Evolutionary conservation across 2,113 vertebrate genomes (phyloP).

Genomic region (Lycocorax pyrrhopterus): DNA sequence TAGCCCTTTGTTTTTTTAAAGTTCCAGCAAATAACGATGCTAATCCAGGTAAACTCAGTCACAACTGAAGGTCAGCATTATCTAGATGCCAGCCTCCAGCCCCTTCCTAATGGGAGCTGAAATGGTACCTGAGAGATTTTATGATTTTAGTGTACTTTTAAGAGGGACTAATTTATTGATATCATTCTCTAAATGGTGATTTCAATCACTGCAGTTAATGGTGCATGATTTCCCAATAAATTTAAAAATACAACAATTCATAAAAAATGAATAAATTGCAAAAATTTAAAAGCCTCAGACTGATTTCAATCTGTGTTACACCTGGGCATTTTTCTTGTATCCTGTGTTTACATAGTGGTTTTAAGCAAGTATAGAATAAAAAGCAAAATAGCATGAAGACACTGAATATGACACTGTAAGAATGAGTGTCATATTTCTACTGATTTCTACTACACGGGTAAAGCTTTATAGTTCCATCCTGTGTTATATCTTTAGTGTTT

Average conservation of each 20-base stretch:
- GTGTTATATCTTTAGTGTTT: neutral
- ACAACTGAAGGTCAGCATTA: constrained; percentile 45
- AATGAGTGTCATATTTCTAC: too few relatives aligned
- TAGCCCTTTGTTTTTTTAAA: constrained; percentile 30
- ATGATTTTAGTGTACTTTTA: neutral
- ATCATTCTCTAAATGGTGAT: neutral
- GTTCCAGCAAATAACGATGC: constrained; percentile 50
- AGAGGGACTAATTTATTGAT: neutral
- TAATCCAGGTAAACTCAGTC: constrained; percentile 57
- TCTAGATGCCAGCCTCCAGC: neutral
- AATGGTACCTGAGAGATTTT: neutral
- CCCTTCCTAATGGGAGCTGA: neutral
- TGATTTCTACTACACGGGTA: neutral
- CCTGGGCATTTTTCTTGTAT: neutral
- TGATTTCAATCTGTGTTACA: neutral
- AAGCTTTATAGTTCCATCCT: neutral
- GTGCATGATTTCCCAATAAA: neutral
- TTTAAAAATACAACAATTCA: neutral
- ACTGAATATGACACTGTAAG: accelerated
- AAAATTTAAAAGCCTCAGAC: neutral
- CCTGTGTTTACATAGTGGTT: neutral
- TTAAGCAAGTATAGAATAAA: neutral
- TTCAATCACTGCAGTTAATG: neutral
- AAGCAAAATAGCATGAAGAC: neutral
- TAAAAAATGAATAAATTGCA: neutral